Conservation (phyloP, 1,140 invertebrate genomes). For the Bombus sibiricus region DNA sequence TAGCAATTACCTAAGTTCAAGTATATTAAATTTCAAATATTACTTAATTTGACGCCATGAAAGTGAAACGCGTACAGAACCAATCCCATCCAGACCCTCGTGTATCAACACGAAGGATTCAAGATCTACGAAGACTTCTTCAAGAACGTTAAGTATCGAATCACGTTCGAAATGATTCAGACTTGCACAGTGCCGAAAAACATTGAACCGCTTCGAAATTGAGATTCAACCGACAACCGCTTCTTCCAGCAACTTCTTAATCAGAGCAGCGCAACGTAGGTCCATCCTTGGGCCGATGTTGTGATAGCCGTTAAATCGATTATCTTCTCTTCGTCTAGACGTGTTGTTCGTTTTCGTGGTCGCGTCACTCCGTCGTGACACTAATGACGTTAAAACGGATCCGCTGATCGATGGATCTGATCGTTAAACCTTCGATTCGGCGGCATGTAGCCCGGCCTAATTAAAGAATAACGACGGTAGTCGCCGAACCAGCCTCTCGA, state of each 20-base stretch:
- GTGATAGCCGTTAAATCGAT: conserved; percentile 43
- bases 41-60: no score
- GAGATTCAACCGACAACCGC: background rate
- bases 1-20: no score
- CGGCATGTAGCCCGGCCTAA: conserved; percentile 42
- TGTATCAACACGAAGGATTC: no score
- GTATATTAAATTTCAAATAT: no score
- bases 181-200: background rate
- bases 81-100: no score
- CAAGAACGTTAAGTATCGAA: no score
- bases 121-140: no score
- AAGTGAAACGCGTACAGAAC: no score
- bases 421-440: conserved; percentile 42
- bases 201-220: background rate
- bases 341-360: conserved; percentile 24
- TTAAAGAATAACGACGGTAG: conserved; percentile 62
- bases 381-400: conserved; percentile 58
- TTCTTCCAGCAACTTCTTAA: conserved; percentile 16
- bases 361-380: conserved; percentile 30
- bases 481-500: conserved; percentile 22
- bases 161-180: background rate
- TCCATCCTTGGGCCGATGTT: conserved; percentile 22
- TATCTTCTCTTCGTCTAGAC: conserved; percentile 9
- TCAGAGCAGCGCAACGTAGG: background rate
- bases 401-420: conserved; percentile 50